Conservation (phyloP, 2,888 invertebrate genomes). For the Drosophila trichaetosa region DNA sequence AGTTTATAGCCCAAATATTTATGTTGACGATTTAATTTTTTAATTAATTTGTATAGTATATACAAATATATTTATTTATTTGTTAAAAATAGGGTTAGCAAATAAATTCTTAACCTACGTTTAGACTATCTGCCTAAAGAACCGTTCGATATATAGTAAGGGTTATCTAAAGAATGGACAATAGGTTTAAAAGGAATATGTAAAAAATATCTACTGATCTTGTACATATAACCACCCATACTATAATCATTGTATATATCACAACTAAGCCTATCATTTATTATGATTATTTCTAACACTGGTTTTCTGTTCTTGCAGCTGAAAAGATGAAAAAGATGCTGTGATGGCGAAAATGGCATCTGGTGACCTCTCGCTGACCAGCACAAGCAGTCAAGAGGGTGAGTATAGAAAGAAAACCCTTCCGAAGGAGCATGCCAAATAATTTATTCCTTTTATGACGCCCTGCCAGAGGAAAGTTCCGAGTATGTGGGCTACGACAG, state of each 20-base stretch:
- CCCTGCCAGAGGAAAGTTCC: conserved; percentile 79
- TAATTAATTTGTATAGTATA: background rate
- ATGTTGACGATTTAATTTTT: background rate
- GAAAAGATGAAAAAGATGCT: conserved; percentile 63
- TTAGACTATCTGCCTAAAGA: background rate
- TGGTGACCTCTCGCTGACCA: conserved; percentile 91
- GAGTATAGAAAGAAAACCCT: conserved; percentile 34
- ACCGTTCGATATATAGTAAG: background rate
- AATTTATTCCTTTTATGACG: conserved; percentile 8
- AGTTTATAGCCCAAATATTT: background rate
- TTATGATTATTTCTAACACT: background rate
- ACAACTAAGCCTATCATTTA: background rate
- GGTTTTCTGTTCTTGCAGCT: conserved; percentile 19
- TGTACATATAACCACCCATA: background rate
- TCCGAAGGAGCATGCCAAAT: background rate
- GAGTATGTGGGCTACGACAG: conserved; percentile 84
- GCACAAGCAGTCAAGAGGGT: conserved; percentile 91
- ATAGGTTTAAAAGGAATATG: background rate
- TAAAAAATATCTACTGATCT: background rate
- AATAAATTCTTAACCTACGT: background rate
- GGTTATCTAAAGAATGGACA: background rate
- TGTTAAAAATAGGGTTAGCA: background rate
- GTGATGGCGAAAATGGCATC: conserved; percentile 89
- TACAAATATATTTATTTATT: background rate
- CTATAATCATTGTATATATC: background rate